Conservation (phyloP, 2,797 vertebrate species). For the Cossypha dichroa region DNA sequence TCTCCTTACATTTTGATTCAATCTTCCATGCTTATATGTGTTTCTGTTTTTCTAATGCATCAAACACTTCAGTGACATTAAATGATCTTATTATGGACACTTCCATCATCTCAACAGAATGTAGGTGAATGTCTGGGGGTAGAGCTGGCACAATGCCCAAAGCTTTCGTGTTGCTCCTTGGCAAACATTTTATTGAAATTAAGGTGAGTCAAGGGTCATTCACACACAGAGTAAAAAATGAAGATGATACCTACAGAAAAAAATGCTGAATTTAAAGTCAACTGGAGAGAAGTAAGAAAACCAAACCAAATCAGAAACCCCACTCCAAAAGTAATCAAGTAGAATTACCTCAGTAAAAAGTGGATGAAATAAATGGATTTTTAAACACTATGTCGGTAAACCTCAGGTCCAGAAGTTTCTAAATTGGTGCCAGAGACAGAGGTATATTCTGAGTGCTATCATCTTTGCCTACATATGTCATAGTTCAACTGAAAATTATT, state of each 20-base stretch:
- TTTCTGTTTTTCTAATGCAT: not conserved
- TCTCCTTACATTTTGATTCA: not conserved
- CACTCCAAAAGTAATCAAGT: not conserved
- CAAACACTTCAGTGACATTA: not conserved
- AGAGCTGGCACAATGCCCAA: not conserved
- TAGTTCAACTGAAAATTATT: not conserved
- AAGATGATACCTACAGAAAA: not conserved
- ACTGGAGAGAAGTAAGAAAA: not conserved
- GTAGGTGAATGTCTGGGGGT: not conserved
- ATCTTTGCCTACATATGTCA: not conserved
- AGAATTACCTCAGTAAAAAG: not conserved
- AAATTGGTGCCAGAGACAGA: not conserved
- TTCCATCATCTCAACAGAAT: not conserved
- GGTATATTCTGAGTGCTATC: not conserved
- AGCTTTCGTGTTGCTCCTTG: not conserved
- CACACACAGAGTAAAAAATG: not conserved
- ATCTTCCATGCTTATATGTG: not conserved
- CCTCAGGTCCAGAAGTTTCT: not conserved
- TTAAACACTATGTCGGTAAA: not conserved
- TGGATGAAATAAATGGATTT: not conserved
- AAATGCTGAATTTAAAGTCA: not conserved
- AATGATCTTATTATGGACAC: not conserved
- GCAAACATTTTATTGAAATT: not conserved
- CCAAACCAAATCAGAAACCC: accelerated
- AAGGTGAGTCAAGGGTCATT: not conserved